phyloP scores from a whole-genome alignment of 2,113 vertebrate genomes.

The Pithys albifrons region DNA sequence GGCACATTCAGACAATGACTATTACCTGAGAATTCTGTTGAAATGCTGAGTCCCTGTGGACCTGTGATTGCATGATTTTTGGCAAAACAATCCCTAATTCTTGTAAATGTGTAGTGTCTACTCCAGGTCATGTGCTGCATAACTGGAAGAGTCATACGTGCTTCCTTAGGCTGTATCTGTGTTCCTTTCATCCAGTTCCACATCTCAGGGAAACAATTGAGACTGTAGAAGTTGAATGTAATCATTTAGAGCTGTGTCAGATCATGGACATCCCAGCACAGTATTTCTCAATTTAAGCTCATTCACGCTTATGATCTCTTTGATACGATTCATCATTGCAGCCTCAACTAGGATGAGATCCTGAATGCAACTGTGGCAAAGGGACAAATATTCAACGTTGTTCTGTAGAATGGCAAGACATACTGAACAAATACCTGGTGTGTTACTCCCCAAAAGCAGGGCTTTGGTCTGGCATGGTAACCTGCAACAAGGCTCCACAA shows the following conservation, averaged over 20 bases:
- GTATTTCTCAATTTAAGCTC: not conserved
- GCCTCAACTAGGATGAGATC: not conserved
- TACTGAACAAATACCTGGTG: not conserved
- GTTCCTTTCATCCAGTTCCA: slow-evolving; percentile 19
- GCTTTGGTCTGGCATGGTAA: not conserved
- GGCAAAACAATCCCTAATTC: slow-evolving; percentile 3
- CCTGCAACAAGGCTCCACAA: not conserved
- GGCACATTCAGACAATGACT: slow-evolving; percentile 2
- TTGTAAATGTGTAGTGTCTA: slow-evolving; percentile 12
- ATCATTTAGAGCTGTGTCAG: not conserved
- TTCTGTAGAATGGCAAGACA: not conserved
- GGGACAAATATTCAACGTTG: not conserved
- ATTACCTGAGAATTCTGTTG: slow-evolving; percentile 9
- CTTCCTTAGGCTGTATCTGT: not conserved
- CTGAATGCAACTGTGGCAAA: not conserved
- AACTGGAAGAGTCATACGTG: not conserved
- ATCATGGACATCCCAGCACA: not conserved
- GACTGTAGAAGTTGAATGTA: not conserved
- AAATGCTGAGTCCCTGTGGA: not conserved
- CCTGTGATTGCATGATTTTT: slow-evolving; percentile 38
- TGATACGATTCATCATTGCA: not conserved
- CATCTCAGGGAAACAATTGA: not conserved
- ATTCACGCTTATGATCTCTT: not conserved
- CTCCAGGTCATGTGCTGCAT: not conserved
- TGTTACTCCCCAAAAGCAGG: not conserved